These are phyloP conservation scores for Caenorhabditis zanzibari DNA, from an alignment of 2,888 invertebrate genomes.

Conservation along the genomic window DNA sequence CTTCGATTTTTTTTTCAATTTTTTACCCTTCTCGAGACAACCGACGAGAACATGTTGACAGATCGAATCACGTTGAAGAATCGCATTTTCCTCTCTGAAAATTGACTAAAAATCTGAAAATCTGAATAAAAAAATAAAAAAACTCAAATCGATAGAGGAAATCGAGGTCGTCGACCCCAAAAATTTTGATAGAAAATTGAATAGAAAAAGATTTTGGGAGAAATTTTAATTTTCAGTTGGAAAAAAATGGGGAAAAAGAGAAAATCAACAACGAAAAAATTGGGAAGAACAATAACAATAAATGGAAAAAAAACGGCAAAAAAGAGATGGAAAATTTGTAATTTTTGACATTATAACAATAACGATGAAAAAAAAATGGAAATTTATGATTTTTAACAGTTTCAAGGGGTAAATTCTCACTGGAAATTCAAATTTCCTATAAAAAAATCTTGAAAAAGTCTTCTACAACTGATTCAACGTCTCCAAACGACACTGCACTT, in stretches of 20 bases:
- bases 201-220: neutral
- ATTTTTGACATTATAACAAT: neutral
- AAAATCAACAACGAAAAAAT: no score
- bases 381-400: neutral
- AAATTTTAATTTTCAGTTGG: neutral
- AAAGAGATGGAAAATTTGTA: neutral
- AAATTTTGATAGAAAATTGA: neutral
- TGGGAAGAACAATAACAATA: no score
- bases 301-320: neutral
- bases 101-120: neutral
- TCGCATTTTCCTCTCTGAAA: slow-evolving; percentile 21
- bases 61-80: slow-evolving; percentile 43
- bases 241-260: neutral
- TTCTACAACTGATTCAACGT: slow-evolving; percentile 47
- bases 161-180: neutral
- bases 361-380: neutral
- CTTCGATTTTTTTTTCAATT: neutral
- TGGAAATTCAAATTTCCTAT: neutral
- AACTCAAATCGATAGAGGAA: slow-evolving; percentile 7
- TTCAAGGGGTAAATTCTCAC: neutral
- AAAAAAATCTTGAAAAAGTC: no score
- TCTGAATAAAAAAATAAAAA: neutral
- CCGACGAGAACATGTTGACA: slow-evolving; percentile 27
- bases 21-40: slow-evolving; percentile 35
- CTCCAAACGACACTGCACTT: slow-evolving; percentile 68